phyloP scores from a whole-genome alignment of 2,113 vertebrate genomes.

The Hymenochirus boettgeri region DNA sequence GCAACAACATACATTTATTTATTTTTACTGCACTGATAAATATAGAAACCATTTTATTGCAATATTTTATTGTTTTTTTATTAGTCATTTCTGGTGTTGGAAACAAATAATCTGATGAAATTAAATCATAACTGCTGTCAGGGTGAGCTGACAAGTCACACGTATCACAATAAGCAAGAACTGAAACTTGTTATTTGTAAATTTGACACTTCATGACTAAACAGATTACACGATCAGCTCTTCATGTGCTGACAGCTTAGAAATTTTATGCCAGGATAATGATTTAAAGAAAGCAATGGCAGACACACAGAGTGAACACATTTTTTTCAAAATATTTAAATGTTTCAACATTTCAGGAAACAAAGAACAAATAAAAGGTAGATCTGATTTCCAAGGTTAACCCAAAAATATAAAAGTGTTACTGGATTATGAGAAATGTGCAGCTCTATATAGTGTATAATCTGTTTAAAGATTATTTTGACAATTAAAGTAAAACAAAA shows the following conservation, averaged over 20 bases:
- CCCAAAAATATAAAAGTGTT: no score
- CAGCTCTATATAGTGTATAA: no score
- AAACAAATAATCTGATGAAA: not conserved
- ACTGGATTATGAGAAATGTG: no score
- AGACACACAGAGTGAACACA: not conserved
- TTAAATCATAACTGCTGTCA: not conserved
- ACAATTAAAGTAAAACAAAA: no score
- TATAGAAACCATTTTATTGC: not conserved
- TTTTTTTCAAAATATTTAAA: not conserved
- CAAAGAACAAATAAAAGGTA: no score
- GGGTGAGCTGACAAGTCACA: not conserved
- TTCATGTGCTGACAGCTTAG: not conserved
- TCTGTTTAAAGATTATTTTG: no score
- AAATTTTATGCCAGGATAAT: not conserved
- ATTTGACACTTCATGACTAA: constrained; percentile 1
- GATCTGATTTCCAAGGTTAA: no score
- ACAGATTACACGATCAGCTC: not conserved
- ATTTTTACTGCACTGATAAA: not conserved
- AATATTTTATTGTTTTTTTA: not conserved
- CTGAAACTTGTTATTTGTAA: not conserved
- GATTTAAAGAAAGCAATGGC: constrained; percentile 1
- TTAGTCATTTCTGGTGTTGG: not conserved
- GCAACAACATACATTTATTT: not conserved
- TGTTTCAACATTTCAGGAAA: not conserved
- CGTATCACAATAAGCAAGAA: not conserved